phyloP scores from a whole-genome alignment of 2,888 invertebrate genomes.

The Trichacis sp. region DNA sequence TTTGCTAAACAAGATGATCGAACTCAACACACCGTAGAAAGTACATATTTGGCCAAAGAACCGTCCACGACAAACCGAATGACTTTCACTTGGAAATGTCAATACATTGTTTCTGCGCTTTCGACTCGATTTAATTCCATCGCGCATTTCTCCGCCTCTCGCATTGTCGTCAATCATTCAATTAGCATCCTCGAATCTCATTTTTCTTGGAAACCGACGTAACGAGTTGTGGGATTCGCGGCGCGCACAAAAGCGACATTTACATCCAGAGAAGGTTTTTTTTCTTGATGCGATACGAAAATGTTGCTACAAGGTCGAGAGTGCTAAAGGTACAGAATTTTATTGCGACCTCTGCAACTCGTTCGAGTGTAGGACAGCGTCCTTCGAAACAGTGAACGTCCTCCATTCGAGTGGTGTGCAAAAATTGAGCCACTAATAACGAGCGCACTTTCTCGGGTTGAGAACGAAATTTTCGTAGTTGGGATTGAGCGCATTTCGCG shows the following conservation, averaged over 20 bases:
- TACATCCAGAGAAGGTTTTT: too few species aligned
- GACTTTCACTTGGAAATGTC: slow-evolving; percentile 59
- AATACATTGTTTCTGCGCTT: slow-evolving; percentile 4
- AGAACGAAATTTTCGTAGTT: too few species aligned
- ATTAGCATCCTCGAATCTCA: too few species aligned
- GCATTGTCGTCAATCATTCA: too few species aligned
- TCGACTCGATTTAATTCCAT: background rate
- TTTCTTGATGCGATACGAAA: background rate
- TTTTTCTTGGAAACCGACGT: too few species aligned
- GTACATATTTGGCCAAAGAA: background rate
- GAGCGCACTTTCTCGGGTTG: too few species aligned
- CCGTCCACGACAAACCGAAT: background rate
- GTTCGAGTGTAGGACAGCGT: slow-evolving; percentile 1
- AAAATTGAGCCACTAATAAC: too few species aligned
- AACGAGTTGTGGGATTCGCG: background rate
- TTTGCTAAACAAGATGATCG: background rate
- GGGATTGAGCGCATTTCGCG: too few species aligned
- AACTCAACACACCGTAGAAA: background rate
- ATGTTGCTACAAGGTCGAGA: background rate
- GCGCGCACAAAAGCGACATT: too few species aligned
- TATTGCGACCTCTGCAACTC: background rate
- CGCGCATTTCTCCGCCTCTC: background rate
- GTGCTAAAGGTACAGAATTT: background rate
- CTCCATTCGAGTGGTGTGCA: background rate
- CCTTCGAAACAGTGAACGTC: background rate